Evolutionary conservation across 2,797 vertebrate species (phyloP).

Genomic region (Kryptolebias ocellatus): DNA sequence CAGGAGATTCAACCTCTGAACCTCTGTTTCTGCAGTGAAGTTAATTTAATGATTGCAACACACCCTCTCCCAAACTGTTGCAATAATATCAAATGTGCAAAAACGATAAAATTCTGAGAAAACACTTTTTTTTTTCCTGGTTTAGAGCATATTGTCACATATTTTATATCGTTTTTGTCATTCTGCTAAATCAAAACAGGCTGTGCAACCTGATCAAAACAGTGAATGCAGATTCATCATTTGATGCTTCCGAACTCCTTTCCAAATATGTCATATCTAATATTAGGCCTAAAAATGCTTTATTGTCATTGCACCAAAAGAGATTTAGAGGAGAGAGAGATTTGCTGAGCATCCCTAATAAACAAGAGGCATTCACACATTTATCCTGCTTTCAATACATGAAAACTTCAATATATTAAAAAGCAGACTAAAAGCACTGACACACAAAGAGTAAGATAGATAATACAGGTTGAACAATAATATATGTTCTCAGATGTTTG

Average conservation of each 20-base stretch:
- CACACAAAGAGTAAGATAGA: not conserved
- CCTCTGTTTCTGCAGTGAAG: not conserved
- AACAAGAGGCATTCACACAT: not conserved
- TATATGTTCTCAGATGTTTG: not conserved
- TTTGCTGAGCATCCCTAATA: not conserved
- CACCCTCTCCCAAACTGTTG: not conserved
- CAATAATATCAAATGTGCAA: conserved; percentile 1
- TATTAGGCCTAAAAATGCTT: not conserved
- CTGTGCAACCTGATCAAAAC: not conserved
- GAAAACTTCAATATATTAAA: no score
- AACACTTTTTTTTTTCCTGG: not conserved
- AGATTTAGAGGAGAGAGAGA: not conserved
- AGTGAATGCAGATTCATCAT: not conserved
- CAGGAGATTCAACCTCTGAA: conserved; percentile 7
- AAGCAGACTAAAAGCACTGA: not conserved
- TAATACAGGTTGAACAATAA: not conserved
- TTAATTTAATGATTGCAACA: not conserved
- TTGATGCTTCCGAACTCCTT: not conserved
- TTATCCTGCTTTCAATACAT: no score
- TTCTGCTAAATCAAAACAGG: not conserved
- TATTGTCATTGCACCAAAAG: not conserved
- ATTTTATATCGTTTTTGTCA: not conserved
- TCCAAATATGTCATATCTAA: not conserved
- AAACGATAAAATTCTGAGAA: not conserved
- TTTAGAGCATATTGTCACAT: not conserved